phyloP scores from a whole-genome alignment of 2,888 invertebrate species.

The Melipona beecheii region DNA sequence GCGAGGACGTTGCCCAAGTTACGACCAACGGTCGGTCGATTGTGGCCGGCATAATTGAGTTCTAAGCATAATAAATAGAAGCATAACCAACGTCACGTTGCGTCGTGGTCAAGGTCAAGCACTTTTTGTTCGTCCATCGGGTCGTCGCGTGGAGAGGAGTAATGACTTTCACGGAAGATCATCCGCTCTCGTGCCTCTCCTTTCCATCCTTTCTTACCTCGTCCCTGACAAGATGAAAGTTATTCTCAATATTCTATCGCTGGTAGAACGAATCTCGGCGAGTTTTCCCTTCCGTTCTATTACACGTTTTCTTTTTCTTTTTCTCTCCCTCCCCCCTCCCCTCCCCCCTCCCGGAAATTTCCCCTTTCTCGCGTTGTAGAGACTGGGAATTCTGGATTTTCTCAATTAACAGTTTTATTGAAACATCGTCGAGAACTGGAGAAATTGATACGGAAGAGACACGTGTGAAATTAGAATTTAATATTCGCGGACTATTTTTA shows the following conservation, averaged over 20 bases:
- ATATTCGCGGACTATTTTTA: too few relatives aligned
- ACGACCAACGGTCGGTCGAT: constrained; percentile 46
- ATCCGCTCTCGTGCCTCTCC: constrained; percentile 59
- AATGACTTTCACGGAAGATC: constrained; percentile 55
- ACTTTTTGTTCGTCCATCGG: constrained; percentile 26
- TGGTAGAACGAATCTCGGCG: background rate
- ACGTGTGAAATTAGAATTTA: too few relatives aligned
- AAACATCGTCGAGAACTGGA: too few relatives aligned
- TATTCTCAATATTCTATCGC: background rate
- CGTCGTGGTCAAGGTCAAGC: constrained; percentile 53
- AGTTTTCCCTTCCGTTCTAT: background rate
- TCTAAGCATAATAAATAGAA: constrained; percentile 60
- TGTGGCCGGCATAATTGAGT: constrained; percentile 51
- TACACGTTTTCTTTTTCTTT: too few relatives aligned
- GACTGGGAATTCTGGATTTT: too few relatives aligned
- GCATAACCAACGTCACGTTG: constrained; percentile 50
- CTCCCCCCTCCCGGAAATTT: too few relatives aligned
- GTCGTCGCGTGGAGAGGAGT: constrained; percentile 55
- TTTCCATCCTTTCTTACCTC: background rate
- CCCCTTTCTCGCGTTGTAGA: too few relatives aligned
- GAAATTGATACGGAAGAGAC: too few relatives aligned
- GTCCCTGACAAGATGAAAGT: constrained; percentile 18
- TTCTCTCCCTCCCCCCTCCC: too few relatives aligned
- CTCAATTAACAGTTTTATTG: too few relatives aligned
- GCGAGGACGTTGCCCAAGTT: constrained; percentile 10